Percentiles rank a stretch among this genome's conserved stretches.
Conservation (phyloP, 1,140 invertebrate genomes). For the Aphidius ervi region DNA sequence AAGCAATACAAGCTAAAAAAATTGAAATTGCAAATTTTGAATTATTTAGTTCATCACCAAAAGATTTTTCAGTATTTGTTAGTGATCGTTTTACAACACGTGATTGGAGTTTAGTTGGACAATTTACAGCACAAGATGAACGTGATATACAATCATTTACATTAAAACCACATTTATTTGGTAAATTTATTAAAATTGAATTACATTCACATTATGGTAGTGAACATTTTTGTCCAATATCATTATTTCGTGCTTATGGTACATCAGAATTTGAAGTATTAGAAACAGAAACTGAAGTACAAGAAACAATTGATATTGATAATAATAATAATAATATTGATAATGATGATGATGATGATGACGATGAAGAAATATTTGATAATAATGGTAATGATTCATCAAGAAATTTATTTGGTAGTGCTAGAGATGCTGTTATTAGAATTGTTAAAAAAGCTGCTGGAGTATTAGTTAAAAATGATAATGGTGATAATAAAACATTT, state of each 20-base stretch:
- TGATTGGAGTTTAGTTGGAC: constrained; percentile 86
- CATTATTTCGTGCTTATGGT: constrained; percentile 85
- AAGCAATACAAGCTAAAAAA: constrained; percentile 90
- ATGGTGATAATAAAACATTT: constrained; percentile 34
- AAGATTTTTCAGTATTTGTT: constrained; percentile 81
- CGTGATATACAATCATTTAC: constrained; percentile 84
- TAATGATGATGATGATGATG: constrained; percentile 53
- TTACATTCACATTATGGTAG: constrained; percentile 89
- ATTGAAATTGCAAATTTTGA: constrained; percentile 97
- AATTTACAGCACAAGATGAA: constrained; percentile 82
- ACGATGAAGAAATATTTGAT: constrained; percentile 48
- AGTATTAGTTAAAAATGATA: constrained; percentile 68
- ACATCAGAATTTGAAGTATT: constrained; percentile 86
- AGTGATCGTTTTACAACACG: constrained; percentile 88
- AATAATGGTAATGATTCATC: constrained; percentile 47
- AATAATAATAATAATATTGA: constrained; percentile 7
- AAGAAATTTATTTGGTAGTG: constrained; percentile 76
- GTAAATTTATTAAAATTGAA: constrained; percentile 91
- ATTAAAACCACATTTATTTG: constrained; percentile 75
- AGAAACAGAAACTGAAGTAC: constrained; percentile 67
- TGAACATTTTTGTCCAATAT: constrained; percentile 97
- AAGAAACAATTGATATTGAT: constrained; percentile 44
- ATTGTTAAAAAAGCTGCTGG: constrained; percentile 86
- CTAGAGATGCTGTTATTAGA: constrained; percentile 78
- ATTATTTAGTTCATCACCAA: constrained; percentile 93